Evolutionary conservation across 2,113 vertebrate genomes (phyloP).

Genomic region (Mobula hypostoma): DNA sequence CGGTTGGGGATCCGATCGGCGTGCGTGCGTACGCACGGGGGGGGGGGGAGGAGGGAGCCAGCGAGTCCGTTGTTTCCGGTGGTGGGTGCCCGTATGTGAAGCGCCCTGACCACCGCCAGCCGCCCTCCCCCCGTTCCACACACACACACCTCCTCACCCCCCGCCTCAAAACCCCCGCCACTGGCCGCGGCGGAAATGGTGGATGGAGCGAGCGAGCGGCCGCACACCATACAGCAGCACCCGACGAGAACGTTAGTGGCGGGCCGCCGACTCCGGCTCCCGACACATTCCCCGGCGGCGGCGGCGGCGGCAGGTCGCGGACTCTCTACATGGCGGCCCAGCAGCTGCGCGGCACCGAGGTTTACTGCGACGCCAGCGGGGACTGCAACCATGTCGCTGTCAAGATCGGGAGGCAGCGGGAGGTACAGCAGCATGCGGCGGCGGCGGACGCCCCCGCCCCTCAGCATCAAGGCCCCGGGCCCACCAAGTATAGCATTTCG

Average conservation of each 20-base stretch:
- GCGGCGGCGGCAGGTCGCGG: not conserved
- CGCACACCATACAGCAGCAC: not conserved
- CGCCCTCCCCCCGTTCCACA: not conserved
- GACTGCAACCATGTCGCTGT: conserved; percentile 75
- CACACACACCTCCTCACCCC: not conserved
- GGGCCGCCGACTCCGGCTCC: conserved; percentile 6
- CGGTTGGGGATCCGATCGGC: not conserved
- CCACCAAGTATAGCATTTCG: conserved; percentile 83
- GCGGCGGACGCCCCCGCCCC: conserved; percentile 41
- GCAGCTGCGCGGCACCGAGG: conserved; percentile 81
- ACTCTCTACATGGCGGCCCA: conserved; percentile 40
- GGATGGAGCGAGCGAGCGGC: conserved; percentile 34
- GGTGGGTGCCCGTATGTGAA: conserved; percentile 11
- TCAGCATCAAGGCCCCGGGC: conserved; percentile 51
- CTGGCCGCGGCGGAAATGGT: conserved; percentile 35
- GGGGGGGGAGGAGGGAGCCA: not conserved
- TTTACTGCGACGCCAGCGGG: conserved; percentile 81
- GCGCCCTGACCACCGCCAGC: not conserved
- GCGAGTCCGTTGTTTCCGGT: not conserved
- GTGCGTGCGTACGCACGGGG: not conserved
- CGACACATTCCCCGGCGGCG: not conserved
- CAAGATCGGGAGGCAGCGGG: conserved; percentile 65
- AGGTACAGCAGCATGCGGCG: conserved; percentile 50
- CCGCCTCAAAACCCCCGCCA: not conserved
- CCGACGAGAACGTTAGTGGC: not conserved